Conservation (phyloP, 2,888 invertebrate genomes). For the Crepidodera aurea region DNA sequence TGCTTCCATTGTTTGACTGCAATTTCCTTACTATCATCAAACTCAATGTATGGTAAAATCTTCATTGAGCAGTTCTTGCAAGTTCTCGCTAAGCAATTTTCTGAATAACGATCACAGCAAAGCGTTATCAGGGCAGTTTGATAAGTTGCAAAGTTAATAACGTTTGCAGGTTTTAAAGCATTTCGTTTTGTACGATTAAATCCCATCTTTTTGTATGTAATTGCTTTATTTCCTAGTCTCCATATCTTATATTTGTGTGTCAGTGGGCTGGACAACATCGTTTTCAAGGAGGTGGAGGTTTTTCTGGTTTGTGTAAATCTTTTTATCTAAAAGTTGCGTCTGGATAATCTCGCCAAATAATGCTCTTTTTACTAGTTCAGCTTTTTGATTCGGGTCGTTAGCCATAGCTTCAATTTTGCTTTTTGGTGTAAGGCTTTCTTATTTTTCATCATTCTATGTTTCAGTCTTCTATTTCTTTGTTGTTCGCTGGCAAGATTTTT, state of each 20-base stretch:
- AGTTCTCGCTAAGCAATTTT: not conserved
- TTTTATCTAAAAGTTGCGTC: no score
- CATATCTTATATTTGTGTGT: not conserved
- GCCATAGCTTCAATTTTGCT: not conserved
- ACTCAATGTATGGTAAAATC: no score
- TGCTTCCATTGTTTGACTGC: no score
- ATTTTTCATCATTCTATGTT: not conserved
- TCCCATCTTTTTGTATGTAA: constrained; percentile 1
- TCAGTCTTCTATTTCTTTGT: constrained; percentile 1
- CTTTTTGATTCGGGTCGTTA: constrained; percentile 4
- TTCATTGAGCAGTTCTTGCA: constrained; percentile 1
- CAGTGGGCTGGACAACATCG: no score
- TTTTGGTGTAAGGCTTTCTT: not conserved
- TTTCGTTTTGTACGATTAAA: not conserved
- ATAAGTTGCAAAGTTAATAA: constrained; percentile 2
- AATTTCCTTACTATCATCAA: constrained; percentile 6
- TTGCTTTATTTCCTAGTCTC: not conserved
- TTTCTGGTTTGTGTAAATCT: no score
- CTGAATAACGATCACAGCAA: constrained; percentile 1
- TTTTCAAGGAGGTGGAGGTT: no score
- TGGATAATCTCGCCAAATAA: no score
- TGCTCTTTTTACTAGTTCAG: constrained; percentile 1
- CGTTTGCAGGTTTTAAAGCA: constrained; percentile 9
- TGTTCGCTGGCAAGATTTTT: no score
- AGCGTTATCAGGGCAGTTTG: not conserved